A percentile compares a stretch with the other conserved stretches of the same genome.
phyloP scores from a whole-genome alignment of 2,888 invertebrate genomes.

The Parasteatoda lunata region DNA sequence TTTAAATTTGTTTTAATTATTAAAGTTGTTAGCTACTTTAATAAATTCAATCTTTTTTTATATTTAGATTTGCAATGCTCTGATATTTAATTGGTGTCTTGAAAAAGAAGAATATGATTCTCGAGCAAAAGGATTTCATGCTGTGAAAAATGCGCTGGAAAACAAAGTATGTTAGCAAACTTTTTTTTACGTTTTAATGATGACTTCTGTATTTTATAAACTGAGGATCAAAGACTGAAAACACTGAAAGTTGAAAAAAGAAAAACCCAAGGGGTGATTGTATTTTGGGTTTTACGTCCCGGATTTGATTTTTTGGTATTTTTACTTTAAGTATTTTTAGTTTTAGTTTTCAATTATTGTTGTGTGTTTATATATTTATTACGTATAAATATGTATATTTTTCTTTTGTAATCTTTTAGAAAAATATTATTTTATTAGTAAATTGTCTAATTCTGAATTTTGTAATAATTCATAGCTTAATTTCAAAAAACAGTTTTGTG shows the following conservation, averaged over 20 bases:
- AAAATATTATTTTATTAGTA: background rate
- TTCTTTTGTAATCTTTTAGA: background rate
- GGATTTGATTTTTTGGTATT: no score
- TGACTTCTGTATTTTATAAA: no score
- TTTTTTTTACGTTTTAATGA: no score
- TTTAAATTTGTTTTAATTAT: background rate
- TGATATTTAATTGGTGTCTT: slow-evolving; percentile 78
- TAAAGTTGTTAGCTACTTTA: background rate
- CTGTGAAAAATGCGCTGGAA: slow-evolving; percentile 75
- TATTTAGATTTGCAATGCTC: slow-evolving; percentile 72
- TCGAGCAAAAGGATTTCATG: slow-evolving; percentile 81
- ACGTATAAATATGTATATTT: background rate
- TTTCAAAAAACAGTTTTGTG: no score
- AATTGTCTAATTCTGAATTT: no score
- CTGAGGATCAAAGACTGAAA: no score
- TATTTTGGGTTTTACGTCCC: no score
- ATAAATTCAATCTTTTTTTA: background rate
- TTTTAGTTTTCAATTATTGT: no score
- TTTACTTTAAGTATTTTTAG: background rate
- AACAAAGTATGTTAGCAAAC: slow-evolving; percentile 72
- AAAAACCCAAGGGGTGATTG: no score
- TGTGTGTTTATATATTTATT: background rate
- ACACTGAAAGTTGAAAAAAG: no score
- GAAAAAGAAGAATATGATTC: slow-evolving; percentile 79
- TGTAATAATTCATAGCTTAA: no score